phyloP scores from a whole-genome alignment of 37 sponge, comb jelly and placozoan species.

The Eunapius fragilis region DNA sequence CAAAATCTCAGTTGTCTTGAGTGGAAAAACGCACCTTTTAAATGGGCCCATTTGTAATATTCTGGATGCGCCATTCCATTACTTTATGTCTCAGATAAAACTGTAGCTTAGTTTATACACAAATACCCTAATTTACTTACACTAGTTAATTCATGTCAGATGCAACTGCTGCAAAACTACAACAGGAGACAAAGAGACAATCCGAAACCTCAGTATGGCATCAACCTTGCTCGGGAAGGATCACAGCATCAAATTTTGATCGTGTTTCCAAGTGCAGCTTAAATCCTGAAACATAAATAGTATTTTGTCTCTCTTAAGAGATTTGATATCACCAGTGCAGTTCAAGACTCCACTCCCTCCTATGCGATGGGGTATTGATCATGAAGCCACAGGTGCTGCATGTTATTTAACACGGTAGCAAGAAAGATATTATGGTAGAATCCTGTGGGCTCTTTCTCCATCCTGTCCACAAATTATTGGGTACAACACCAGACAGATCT shows the following conservation, averaged over 20 bases:
- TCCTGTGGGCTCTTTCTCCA: constrained; percentile 16
- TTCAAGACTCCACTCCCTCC: not conserved
- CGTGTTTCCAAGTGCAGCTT: not conserved
- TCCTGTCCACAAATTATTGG: constrained; percentile 3
- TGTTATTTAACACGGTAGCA: not conserved
- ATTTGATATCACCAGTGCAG: constrained; percentile 6
- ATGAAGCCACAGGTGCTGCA: constrained; percentile 6
- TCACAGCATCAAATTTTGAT: constrained; percentile 32
- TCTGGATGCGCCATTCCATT: too few species aligned
- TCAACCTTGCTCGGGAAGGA: not conserved
- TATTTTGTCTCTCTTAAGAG: not conserved
- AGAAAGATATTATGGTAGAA: not conserved
- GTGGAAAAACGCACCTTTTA: too few species aligned
- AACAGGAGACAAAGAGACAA: constrained; percentile 1
- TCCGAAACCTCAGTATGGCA: not conserved
- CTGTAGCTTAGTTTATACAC: too few species aligned
- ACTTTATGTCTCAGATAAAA: too few species aligned
- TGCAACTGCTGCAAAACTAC: too few species aligned
- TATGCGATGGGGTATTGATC: not conserved
- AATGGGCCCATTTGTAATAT: too few species aligned
- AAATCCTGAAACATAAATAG: not conserved
- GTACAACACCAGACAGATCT: constrained; percentile 38
- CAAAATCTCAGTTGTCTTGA: too few species aligned
- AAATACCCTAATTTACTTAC: too few species aligned
- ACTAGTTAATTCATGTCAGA: too few species aligned